Base-by-base conservation (phyloP, 30 jellyfish, hydroid and myxozoan genomes). In the Pseudorhiza aurosa region DNA sequence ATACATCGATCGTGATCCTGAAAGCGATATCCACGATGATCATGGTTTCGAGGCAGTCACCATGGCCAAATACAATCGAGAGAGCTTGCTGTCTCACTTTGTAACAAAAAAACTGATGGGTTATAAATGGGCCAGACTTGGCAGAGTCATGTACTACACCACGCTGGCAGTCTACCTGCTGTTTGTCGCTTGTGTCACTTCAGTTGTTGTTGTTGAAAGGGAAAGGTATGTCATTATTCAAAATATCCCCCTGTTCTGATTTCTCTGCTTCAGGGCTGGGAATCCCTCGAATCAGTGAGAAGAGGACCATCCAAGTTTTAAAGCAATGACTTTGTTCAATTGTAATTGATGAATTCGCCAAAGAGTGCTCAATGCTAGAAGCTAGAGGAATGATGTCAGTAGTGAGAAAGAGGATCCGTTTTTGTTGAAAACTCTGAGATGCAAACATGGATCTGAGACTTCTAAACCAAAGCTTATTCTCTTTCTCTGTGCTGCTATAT, bases 81-180 rank as follows among this genome's bases (percentile, higher is more conserved):
- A 92, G 45, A 70, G 37, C 31, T 58, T 92, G 65, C 70, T 92
- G 26, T 78, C 96, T 2, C 98, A 92, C 51, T 83, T 89, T 0
- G 37, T 85, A 19, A 85, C 96, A 30, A 85, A 69, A 53, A 75
- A 46, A 45, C 60, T 92, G 81, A 92, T 92, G 65, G 83, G 77
- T 15, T 51, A 47, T 26, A 92, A 92, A 53, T 92, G 95, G 93
- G 80, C 89, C 0, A 76, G 89, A 5, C 90, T 92, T 27, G 98
- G 96, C 8, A 60, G 96, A 28, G 69, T 71, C 27, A 57, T 78
- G 1, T 92, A 92, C 59, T 77, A 75, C 49, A 18, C 82, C 17
- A 92, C 88, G 44, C 40, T 92, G 76, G 2, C 43, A 2, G 18
- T 68, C 17, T 92, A 92, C 62, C 25, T 85, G 26, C 17, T 80